Evolutionary conservation across 2,797 vertebrate species (phyloP), one percentile per base, ranked within the genome.

Genomic region (Gambelia wislizenii): DNA sequence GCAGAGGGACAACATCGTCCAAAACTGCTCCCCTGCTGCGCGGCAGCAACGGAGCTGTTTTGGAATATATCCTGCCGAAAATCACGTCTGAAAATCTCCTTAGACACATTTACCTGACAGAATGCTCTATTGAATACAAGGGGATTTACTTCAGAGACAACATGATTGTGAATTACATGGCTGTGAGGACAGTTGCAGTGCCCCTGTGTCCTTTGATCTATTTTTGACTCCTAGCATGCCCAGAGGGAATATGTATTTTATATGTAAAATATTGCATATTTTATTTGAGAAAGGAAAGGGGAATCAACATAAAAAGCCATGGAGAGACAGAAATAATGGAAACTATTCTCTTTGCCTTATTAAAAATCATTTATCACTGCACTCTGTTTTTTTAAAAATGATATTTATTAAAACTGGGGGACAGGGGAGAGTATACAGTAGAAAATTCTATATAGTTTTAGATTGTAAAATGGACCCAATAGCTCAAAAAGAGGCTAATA

Each of bases 271-370:
- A 74, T n/a, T 67, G 33, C 74, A 75, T 94, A 74, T 70, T 85
- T 64, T 39, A 86, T 90, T 90, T 92, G 56, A 52, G 89, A 92
- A 79, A 74, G 89, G 82, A 27, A 69, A 74, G 87, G 82, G 14
- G 76, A 86, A 89, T 88, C 83, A 87, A 78, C 1, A 0, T 70
- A 76, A 92, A 59, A 92, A 89, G 88, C 88, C 87, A 86, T 93
- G 42, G 91, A 87, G 42, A 89, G 42, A 90, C 18, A 69, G 22
- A 93, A 94, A 90, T 90, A 4, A 18, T 91, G 49, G 82, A 82
- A 89, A 94, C 89, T 84, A 93, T 91, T 93, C 77, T 14, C 33
- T 89, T 93, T 85, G 47, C 91, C 90, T 95, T 96, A 93, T 95
- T 96, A 93, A 95, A 95, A 92, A 91, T 6, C 72, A 92, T 94